Evolutionary conservation across 2,888 invertebrate species (phyloP).

Genomic region (Autographa pulchrina): DNA sequence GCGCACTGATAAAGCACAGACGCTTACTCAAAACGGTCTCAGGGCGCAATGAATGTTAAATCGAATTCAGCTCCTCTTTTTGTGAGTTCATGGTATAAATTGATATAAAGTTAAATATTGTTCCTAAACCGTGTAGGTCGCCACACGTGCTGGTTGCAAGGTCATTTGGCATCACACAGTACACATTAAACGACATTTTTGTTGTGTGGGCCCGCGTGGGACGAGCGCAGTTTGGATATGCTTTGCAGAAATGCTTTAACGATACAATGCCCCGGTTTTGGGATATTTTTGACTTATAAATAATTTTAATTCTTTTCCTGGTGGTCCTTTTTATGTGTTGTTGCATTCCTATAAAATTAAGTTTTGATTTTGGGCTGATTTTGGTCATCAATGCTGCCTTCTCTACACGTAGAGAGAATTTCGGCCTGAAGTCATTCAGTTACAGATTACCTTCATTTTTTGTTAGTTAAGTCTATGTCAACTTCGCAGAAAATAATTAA

Average conservation of each 20-base stretch:
- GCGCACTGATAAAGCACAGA: no score
- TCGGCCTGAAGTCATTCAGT: no score
- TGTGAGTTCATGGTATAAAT: conserved; percentile 40
- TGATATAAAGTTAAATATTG: conserved; percentile 32
- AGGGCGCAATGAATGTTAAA: no score
- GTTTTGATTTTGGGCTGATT: neutral
- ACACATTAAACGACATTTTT: conserved; percentile 68
- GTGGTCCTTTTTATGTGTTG: conserved; percentile 50
- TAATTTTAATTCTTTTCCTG: conserved; percentile 49
- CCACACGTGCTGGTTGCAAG: conserved; percentile 58
- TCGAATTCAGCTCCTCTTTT: conserved; percentile 11
- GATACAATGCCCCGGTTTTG: conserved; percentile 49
- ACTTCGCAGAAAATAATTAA: no score
- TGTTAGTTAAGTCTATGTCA: no score
- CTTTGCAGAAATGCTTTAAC: conserved; percentile 44
- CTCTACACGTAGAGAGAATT: neutral
- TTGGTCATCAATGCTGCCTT: neutral
- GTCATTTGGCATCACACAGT: conserved; percentile 64
- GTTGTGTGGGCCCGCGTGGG: conserved; percentile 61
- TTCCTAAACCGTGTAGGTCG: conserved; percentile 57
- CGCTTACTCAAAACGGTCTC: no score
- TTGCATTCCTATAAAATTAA: neutral
- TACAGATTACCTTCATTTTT: no score
- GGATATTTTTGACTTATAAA: conserved; percentile 50
- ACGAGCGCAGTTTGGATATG: conserved; percentile 53